phyloP scores from a whole-genome alignment of 1,140 invertebrate species.

The Dendrolimus kikuchii region DNA sequence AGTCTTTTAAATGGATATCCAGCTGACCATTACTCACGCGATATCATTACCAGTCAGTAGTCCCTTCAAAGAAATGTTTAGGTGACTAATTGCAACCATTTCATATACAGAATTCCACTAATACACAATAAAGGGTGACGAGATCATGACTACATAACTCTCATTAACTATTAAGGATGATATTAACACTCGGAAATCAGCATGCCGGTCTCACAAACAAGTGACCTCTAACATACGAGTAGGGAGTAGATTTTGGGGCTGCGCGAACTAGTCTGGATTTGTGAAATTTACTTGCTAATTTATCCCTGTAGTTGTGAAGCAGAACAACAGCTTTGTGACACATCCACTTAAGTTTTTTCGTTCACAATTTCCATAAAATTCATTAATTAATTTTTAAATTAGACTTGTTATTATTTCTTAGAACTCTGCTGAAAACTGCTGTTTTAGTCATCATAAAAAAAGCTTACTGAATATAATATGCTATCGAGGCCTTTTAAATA shows the following conservation, averaged over 20 bases:
- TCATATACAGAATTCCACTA: conserved; percentile 19
- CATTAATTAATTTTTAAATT: no score
- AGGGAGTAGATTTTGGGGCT: conserved; percentile 27
- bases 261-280: no score
- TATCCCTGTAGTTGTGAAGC: no score
- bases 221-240: conserved; percentile 21
- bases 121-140: conserved; percentile 10
- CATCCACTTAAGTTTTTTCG: no score
- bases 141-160: neutral
- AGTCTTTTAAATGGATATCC: neutral
- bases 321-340: no score
- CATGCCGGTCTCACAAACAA: conserved; percentile 2
- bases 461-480: no score
- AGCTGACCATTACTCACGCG: conserved; percentile 12
- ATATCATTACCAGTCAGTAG: conserved; percentile 8
- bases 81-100: conserved; percentile 15
- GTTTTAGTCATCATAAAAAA: no score
- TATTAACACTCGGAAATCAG: neutral
- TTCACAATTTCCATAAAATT: no score
- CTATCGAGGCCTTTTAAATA: no score
- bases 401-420: no score
- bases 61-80: conserved; percentile 15
- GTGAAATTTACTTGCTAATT: no score
- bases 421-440: no score
- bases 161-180: neutral